These are phyloP conservation scores for Hemicentrotus pulcherrimus DNA, from an alignment of 35 echinoderm and acorn worm genomes.

Conservation along the genomic window DNA sequence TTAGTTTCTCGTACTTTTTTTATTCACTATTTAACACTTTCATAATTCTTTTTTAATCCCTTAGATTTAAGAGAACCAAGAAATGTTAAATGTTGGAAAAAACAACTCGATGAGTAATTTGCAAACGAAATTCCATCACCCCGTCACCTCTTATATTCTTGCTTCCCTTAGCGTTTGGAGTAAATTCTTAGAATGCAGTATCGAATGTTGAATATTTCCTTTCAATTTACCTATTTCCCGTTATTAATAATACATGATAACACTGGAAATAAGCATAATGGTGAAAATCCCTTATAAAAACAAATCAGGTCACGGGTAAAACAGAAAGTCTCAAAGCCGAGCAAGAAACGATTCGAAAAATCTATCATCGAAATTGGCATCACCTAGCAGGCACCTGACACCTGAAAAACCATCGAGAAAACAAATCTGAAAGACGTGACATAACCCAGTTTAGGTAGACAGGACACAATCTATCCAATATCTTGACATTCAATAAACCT, in stretches of 20 bases:
- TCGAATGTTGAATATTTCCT: not conserved
- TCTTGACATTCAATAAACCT: constrained; percentile 2
- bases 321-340: not conserved
- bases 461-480: not conserved
- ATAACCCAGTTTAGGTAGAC: not conserved
- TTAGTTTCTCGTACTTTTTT: no score
- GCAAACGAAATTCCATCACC: not conserved
- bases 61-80: no score
- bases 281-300: not conserved
- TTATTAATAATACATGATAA: not conserved
- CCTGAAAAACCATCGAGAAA: not conserved
- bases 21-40: no score
- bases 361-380: not conserved
- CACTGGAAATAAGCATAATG: not conserved
- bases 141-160: not conserved
- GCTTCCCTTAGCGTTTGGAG: not conserved
- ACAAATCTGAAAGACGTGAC: not conserved
- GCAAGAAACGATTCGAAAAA: not conserved
- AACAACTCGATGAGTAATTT: not conserved
- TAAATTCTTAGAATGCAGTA: not conserved
- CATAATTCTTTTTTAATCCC: no score
- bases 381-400: not conserved
- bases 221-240: not conserved
- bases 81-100: no score
- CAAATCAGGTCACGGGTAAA: not conserved